Evolutionary conservation across 2,888 invertebrate species (phyloP).

Genomic region (Syritta pipiens): DNA sequence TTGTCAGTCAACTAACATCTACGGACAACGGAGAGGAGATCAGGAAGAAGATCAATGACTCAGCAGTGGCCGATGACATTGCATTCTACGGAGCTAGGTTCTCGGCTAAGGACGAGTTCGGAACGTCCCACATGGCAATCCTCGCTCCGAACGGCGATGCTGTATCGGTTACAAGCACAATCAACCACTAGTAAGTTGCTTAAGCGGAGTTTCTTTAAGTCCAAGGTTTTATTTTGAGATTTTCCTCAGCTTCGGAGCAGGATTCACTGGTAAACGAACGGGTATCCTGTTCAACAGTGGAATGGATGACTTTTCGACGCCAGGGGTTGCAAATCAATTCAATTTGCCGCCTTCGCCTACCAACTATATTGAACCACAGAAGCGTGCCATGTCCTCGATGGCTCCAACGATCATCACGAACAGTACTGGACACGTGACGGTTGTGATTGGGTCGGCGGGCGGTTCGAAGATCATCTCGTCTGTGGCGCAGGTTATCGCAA

Average conservation of each 20-base stretch:
- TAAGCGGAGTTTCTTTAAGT: background rate
- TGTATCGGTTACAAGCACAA: slow-evolving; percentile 93
- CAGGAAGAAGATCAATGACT: slow-evolving; percentile 84
- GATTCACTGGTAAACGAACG: slow-evolving; percentile 87
- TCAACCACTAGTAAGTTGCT: slow-evolving; percentile 86
- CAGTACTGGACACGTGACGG: slow-evolving; percentile 82
- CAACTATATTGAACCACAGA: slow-evolving; percentile 89
- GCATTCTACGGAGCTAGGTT: slow-evolving; percentile 86
- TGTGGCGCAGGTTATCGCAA: slow-evolving; percentile 83
- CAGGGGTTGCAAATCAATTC: slow-evolving; percentile 85
- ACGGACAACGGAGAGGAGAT: slow-evolving; percentile 80
- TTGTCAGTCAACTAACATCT: slow-evolving; percentile 75
- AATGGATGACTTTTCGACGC: slow-evolving; percentile 96
- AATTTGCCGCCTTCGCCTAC: slow-evolving; percentile 88
- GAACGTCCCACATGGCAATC: slow-evolving; percentile 95
- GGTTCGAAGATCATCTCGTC: slow-evolving; percentile 93
- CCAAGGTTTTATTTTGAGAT: background rate
- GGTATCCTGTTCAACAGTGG: slow-evolving; percentile 96
- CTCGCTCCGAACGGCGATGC: slow-evolving; percentile 93
- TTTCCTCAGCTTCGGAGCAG: slow-evolving; percentile 87
- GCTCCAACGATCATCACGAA: slow-evolving; percentile 89
- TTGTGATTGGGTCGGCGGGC: slow-evolving; percentile 91
- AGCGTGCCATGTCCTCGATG: slow-evolving; percentile 95
- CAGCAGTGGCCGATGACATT: slow-evolving; percentile 83
- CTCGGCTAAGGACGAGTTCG: slow-evolving; percentile 81